Base-by-base conservation (phyloP, 2,888 invertebrate genomes). In the Ophion obscuratus region DNA sequence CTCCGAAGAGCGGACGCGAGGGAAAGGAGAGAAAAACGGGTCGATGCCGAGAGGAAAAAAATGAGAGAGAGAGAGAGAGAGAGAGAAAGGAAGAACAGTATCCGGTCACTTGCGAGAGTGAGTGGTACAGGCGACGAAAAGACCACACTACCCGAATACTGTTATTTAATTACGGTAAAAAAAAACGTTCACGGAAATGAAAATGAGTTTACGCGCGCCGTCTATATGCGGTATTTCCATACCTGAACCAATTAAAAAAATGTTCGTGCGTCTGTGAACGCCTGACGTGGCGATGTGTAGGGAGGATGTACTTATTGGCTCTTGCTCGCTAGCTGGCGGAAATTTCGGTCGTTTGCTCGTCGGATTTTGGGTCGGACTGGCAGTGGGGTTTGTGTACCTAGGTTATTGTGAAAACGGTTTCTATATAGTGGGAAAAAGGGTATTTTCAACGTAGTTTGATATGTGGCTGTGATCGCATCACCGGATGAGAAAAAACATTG, bases 51-150 rank as follows among this genome's bases (percentile, higher is more conserved):
- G 61, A 36, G 67, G 24, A 57, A 68, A 31, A 44, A 47, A 64
- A 27, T n/a, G 62, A 57, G 74, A 85, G 79, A 73, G 75, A 74
- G 31, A 57, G 4, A 27, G 36, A 73, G 36, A 47, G 61, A 61
- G 47, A 31, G 31, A 59, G 67, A 24, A 66, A 82, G 73, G 68
- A 80, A 62, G 85, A 82, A 61, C 59, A 73, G 79, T 80, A 80
- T 71, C 76, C 75, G 71, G 81, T 86, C 73, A 83, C 79, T 83
- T 76, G 85, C 75, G 71, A 79, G 83, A 77, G 79, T 24, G 70
- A 57, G 77, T 78, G 61, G 74, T 31, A 62, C 61, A 53, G 20
- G n/a, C 47, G 47, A 79, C 59, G 53, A 71, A 82, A 85, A 85
- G 79, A 79, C 82, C 79, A 61, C 53, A 5, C 31, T 62, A 57